Conservation (phyloP, 2,888 invertebrate species). For the Heterodera filipjevi region DNA sequence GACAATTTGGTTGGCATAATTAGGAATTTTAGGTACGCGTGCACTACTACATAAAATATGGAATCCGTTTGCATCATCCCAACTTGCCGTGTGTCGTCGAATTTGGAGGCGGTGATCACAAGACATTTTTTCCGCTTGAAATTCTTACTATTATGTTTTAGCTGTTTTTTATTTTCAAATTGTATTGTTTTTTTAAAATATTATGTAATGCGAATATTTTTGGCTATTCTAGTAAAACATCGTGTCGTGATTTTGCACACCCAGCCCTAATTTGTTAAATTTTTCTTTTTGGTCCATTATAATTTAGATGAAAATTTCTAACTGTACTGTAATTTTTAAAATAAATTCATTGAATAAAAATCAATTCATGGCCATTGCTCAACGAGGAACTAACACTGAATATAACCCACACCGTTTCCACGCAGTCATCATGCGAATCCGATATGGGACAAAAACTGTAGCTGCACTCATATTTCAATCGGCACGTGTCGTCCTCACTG, state of each 20-base stretch:
- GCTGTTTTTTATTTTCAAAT: not conserved
- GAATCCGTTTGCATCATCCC: slow-evolving; percentile 3
- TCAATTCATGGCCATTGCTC: not conserved
- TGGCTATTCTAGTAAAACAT: too few species aligned
- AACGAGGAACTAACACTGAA: not conserved
- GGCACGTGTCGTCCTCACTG: not conserved
- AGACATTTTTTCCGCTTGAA: slow-evolving; percentile 12
- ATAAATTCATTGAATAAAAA: not conserved
- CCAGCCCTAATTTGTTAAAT: not conserved
- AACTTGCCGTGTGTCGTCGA: slow-evolving; percentile 17
- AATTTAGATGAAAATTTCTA: slow-evolving; percentile 1
- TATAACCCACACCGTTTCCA: slow-evolving; percentile 10
- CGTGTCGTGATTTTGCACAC: too few species aligned
- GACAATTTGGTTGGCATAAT: not conserved
- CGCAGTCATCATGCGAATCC: slow-evolving; percentile 18
- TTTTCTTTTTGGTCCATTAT: not conserved
- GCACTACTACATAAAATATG: slow-evolving; percentile 11
- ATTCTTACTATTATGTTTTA: not conserved
- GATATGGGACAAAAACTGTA: not conserved
- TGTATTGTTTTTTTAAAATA: not conserved
- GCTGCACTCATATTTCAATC: slow-evolving; percentile 11
- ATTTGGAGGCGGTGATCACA: slow-evolving; percentile 13
- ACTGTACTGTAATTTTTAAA: slow-evolving; percentile 16
- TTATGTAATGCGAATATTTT: too few species aligned
- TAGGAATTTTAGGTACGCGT: not conserved